Evolutionary conservation across 2,113 vertebrate species (phyloP), one percentile per base, ranked within the genome.

Genomic region (Hippocampus abdominalis): DNA sequence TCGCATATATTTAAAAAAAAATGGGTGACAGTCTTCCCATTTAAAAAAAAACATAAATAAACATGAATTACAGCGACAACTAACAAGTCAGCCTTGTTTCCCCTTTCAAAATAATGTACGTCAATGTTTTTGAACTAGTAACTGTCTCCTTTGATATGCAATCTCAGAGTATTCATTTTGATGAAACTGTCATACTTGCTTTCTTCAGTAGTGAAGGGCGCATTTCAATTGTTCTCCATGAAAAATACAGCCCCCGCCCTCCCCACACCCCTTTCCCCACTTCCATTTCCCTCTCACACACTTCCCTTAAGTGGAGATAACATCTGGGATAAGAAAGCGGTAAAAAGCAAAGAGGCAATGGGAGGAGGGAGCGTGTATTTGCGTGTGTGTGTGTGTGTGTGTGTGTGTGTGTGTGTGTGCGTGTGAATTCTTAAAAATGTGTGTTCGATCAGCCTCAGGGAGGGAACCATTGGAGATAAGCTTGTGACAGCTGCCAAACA

Each of bases 401-500:
- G 75, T 65, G 32, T 36, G 32, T 27, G 59, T 78, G 75, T 56
- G 60, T 77, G 70, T 71, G 71, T 49, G 75, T 65, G 32, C 6
- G 32, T 27, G 59, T 78, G 75, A 46, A 59, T 48, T 73, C 71
- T 84, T 81, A 67, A 85, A 81, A 86, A 75, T 40, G 64, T 74
- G 66, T 87, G 82, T 75, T 83, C 81, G 68, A 84, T 87, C 72
- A 78, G 76, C 70, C 69, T 51, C 78, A 69, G 79, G 77, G 73
- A 85, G 78, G 53, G 77, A 81, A 68, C 81, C 89, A 82, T 79
- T 78, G 54, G 66, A 78, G 88, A 89, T 84, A 89, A 91, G 87
- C 88, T 75, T 69, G 71, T 85, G 84, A 90, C 88, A 91, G 90
- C 89, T 89, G 89, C 85, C 82, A 88, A 85, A 89, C 88, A 90